Percentiles rank a stretch among this genome's conserved stretches.
phyloP scores from a whole-genome alignment of 2,888 invertebrate genomes.

The Nomada fabriciana region DNA sequence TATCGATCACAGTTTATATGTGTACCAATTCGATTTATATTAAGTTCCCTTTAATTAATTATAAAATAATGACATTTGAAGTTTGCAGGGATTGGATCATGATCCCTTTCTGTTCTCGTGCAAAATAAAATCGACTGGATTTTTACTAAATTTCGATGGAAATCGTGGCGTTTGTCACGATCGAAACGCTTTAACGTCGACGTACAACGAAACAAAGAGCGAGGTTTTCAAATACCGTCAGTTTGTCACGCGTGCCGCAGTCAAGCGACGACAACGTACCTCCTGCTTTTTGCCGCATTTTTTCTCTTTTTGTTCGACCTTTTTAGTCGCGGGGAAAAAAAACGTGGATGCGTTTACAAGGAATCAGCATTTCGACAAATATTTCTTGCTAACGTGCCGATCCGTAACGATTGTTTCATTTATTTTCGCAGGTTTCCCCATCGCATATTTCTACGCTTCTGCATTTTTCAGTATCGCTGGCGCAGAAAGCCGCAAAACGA shows the following conservation, averaged over 20 bases:
- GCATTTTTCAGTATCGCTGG: not conserved
- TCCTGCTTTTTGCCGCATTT: not conserved
- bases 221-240: constrained; percentile 15
- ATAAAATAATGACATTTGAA: too few species aligned
- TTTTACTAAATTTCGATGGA: constrained; percentile 14
- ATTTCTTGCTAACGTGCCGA: constrained; percentile 16
- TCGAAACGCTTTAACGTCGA: constrained; percentile 2
- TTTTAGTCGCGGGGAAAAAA: not conserved
- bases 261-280: not conserved
- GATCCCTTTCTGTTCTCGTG: not conserved
- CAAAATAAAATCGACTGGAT: constrained; percentile 1
- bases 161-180: not conserved
- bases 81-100: too few species aligned
- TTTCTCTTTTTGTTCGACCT: not conserved
- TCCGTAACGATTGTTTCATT: constrained; percentile 34
- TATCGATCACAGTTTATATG: not conserved
- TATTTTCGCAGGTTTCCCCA: not conserved
- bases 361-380: constrained; percentile 35
- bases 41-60: too few species aligned
- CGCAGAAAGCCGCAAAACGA: not conserved
- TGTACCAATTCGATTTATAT: too few species aligned
- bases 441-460: constrained; percentile 2
- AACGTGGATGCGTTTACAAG: constrained; percentile 7
- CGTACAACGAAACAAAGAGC: constrained; percentile 7
- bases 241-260: constrained; percentile 14